Evolutionary conservation across 2,888 invertebrate species (phyloP), one percentile per base, ranked within the genome.

Genomic region (Nyleta sp.): DNA sequence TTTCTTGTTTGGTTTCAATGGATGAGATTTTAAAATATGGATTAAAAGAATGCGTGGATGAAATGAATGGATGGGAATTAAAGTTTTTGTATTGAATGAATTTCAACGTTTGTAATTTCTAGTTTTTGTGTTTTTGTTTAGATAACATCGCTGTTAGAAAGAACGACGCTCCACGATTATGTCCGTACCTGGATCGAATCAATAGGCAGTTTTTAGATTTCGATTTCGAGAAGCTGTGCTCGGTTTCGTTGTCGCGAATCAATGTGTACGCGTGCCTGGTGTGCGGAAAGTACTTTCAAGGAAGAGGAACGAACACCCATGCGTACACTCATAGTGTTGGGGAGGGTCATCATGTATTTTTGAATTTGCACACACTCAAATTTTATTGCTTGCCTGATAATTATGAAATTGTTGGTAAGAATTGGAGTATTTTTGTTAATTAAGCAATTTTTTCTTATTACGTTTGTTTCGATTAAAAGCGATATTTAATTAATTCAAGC

Each of bases 321-420:
- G 99, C 99, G 0, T 99, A 99, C 90, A 99, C 99, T 0, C 99
- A 99, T 91, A 98, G 99, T 68, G 98, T 99, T 1, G 97, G 98
- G 42, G 98, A 98, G 85, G 95, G 97, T 72, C 99, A 99, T 91
- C 99, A 99, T 92, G 99, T 99, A 0, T 99, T 97, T 88, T 92
- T 99, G 10, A 99, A 99, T 92, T 93, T 99, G 59, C 97, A 97
- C 84, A 99, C 99, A 0, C 92, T 99, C 76, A 97, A 98, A 88
- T 99, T 99, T 91, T 99, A 99, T 91, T 99, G 99, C 89, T 92
- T 99, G 77, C 99, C 99, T 0, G 99, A 99, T 89, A 99, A 99
- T 91, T 99, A 99, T 92, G 98, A 99, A 93, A 98, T 99, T 84
- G 97, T 99, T 84, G 98, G 98, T 95, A 93, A 93, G 90, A 76